Conservation (phyloP, 2,797 vertebrate genomes). For the Sphenopsis melanotis region DNA sequence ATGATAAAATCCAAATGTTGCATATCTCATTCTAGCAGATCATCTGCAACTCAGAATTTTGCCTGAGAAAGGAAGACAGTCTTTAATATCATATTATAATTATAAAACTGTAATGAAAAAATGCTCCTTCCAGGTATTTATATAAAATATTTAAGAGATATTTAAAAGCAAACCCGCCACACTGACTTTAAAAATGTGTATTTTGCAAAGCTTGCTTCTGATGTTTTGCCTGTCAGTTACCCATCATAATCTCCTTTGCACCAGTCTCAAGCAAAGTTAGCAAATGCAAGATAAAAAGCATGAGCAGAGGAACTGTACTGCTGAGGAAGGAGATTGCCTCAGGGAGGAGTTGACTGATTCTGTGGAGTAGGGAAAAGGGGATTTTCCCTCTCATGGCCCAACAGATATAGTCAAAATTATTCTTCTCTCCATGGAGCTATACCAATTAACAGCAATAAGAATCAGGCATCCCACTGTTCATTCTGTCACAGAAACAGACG, state of each 20-base stretch:
- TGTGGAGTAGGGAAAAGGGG: neutral
- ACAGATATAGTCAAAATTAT: slow-evolving; percentile 7
- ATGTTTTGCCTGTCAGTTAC: neutral
- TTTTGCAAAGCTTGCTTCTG: neutral
- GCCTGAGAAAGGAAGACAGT: neutral
- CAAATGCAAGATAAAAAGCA: neutral
- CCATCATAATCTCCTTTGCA: neutral
- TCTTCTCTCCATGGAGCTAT: neutral
- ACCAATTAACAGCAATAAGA: slow-evolving; percentile 29
- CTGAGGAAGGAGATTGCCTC: neutral
- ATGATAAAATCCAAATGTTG: neutral
- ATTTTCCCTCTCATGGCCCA: slow-evolving; percentile 18
- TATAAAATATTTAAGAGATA: neutral
- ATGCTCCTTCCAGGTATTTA: neutral
- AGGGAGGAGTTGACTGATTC: neutral
- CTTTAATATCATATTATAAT: neutral
- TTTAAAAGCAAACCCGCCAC: neutral
- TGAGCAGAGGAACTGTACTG: neutral
- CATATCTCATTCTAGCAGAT: neutral
- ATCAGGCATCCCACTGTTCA: neutral
- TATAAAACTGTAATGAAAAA: neutral
- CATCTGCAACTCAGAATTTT: neutral
- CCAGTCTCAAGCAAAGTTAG: neutral
- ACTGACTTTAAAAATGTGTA: neutral
- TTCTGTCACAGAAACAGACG: neutral